Conservation (phyloP, 1,140 invertebrate genomes). For the Habropoda laboriosa region DNA sequence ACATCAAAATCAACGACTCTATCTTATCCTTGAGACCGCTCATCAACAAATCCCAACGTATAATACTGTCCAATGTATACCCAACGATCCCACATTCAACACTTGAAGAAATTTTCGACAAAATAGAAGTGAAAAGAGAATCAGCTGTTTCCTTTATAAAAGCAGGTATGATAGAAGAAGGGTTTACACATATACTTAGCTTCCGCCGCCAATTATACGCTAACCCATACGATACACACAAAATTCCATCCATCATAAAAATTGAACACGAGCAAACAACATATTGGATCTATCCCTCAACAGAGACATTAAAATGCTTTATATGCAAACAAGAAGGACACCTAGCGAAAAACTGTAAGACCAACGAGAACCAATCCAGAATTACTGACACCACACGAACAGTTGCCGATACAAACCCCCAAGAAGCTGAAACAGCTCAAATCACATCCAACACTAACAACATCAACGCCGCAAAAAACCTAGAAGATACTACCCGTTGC, state of each 20-base stretch:
- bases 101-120: background rate
- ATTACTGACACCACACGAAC: too few species aligned
- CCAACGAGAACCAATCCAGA: too few species aligned
- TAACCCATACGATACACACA: background rate
- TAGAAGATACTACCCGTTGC: too few species aligned
- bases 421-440: too few species aligned
- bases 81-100: background rate
- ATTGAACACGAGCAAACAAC: background rate
- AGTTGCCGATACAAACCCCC: too few species aligned
- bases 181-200: background rate
- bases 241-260: slow-evolving; percentile 18
- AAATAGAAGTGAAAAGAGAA: background rate
- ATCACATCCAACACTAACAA: too few species aligned
- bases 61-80: slow-evolving; percentile 14
- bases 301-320: background rate
- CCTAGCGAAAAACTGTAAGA: too few species aligned
- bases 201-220: slow-evolving; percentile 15
- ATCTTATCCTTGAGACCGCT: background rate
- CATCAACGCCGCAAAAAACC: too few species aligned
- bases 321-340: background rate
- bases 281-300: background rate
- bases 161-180: background rate
- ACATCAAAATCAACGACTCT: background rate
- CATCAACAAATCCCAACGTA: background rate
- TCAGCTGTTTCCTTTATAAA: background rate